Conservation (phyloP, 92 coral and sea anemone genomes). For the Metridium senile region DNA sequence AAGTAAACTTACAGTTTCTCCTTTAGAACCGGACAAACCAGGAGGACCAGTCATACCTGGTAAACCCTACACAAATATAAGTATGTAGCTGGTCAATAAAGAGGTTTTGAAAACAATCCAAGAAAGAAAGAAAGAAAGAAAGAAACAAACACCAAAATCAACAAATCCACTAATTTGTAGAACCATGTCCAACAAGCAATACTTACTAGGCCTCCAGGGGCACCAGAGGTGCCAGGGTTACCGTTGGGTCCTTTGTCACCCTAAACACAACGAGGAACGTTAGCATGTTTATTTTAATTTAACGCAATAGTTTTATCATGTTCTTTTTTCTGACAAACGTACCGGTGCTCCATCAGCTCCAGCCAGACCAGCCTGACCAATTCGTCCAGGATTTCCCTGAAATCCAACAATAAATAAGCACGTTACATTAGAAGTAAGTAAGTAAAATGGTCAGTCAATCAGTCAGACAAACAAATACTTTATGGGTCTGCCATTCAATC, state of each 20-base stretch:
- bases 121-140: too few relatives aligned
- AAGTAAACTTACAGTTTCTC: constrained; percentile 55
- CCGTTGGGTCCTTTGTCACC: constrained; percentile 72
- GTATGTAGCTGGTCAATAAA: not conserved
- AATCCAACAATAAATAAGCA: not conserved
- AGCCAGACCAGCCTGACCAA: constrained; percentile 68
- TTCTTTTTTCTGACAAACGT: too few relatives aligned
- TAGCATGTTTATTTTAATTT: too few relatives aligned
- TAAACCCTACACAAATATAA: constrained; percentile 46
- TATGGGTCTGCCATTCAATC: too few relatives aligned
- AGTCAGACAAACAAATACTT: too few relatives aligned
- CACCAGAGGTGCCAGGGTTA: constrained; percentile 60
- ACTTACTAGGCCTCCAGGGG: constrained; percentile 59
- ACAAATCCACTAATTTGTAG: too few relatives aligned
- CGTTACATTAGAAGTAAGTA: too few relatives aligned
- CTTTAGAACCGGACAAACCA: constrained; percentile 67
- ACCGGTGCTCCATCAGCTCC: constrained; percentile 82
- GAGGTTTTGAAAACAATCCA: too few relatives aligned
- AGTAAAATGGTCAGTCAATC: too few relatives aligned
- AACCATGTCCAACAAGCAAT: not conserved
- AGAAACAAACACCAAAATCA: too few relatives aligned
- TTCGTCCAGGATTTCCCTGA: constrained; percentile 78
- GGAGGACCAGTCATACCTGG: constrained; percentile 68
- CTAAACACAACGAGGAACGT: constrained; percentile 28
- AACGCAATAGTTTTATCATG: too few relatives aligned